Conservation (phyloP, 2,113 vertebrate species). For the Oplegnathus fasciatus region DNA sequence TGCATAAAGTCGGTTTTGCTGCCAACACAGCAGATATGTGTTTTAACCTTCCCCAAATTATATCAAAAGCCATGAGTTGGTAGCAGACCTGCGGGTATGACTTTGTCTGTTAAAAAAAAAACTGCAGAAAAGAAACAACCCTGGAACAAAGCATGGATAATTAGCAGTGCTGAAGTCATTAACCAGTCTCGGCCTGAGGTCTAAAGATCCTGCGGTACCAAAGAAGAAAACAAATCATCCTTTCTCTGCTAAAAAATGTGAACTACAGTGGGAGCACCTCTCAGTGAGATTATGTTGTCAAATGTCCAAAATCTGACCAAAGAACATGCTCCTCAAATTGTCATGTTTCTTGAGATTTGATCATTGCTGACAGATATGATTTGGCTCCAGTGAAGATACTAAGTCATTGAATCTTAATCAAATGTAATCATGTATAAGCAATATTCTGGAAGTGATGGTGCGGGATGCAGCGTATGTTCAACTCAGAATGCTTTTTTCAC, state of each 20-base stretch:
- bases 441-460: constrained; percentile 13
- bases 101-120: not conserved
- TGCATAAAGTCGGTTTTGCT: constrained; percentile 24
- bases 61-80: constrained; percentile 16
- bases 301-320: constrained; percentile 26
- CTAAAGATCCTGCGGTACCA: constrained; percentile 24
- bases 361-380: not conserved
- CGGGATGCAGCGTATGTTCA: constrained; percentile 7
- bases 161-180: constrained; percentile 38
- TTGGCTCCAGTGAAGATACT: not conserved
- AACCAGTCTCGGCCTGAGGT: constrained; percentile 12
- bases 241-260: constrained; percentile 22
- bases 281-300: not conserved
- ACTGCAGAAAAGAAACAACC: constrained; percentile 20
- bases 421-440: not conserved
- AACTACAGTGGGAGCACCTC: not conserved
- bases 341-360: not conserved
- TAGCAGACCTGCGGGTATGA: constrained; percentile 15
- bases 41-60: constrained; percentile 27
- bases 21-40: constrained; percentile 30
- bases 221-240: constrained; percentile 50
- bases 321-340: constrained; percentile 1
- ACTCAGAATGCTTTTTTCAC: constrained; percentile 1
- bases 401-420: not conserved
- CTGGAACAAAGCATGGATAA: constrained; percentile 25